phyloP scores from a whole-genome alignment of 2,888 invertebrate species.

The Alitta virens region DNA sequence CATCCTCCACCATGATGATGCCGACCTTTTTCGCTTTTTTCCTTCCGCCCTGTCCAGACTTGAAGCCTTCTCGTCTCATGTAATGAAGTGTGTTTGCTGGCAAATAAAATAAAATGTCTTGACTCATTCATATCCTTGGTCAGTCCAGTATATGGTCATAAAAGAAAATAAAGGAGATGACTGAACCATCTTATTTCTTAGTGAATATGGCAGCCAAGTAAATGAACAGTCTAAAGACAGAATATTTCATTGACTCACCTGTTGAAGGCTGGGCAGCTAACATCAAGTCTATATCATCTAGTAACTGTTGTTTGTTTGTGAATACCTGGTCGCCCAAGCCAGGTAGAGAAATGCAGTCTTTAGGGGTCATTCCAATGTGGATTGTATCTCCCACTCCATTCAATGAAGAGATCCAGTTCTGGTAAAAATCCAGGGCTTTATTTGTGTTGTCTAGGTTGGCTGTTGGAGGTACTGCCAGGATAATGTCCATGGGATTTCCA shows the following conservation, averaged over 20 bases:
- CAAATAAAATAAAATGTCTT: not conserved
- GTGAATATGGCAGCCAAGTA: too few relatives aligned
- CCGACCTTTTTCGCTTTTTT: conserved; percentile 18
- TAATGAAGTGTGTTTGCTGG: conserved; percentile 1
- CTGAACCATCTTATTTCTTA: too few relatives aligned
- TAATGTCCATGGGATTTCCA: conserved; percentile 17
- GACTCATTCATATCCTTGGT: too few relatives aligned
- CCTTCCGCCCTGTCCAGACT: conserved; percentile 14
- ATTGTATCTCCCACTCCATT: conserved; percentile 18
- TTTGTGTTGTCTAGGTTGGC: conserved; percentile 17
- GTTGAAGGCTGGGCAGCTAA: not conserved
- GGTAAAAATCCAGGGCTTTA: conserved; percentile 24
- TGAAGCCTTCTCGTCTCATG: conserved; percentile 10
- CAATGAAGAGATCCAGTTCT: conserved; percentile 9
- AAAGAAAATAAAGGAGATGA: too few relatives aligned
- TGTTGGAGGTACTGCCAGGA: conserved; percentile 19
- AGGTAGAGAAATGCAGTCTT: conserved; percentile 19
- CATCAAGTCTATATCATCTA: conserved; percentile 12
- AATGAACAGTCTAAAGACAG: too few relatives aligned
- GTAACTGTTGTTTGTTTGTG: conserved; percentile 9
- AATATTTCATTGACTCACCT: too few relatives aligned
- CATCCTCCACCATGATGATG: conserved; percentile 22
- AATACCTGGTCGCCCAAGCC: conserved; percentile 6
- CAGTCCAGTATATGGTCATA: not conserved
- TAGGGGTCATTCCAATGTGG: conserved; percentile 24